Evolutionary conservation across 2,888 invertebrate species (phyloP), one percentile per base, ranked within the genome.

Genomic region (Pseudanteris insignis): DNA sequence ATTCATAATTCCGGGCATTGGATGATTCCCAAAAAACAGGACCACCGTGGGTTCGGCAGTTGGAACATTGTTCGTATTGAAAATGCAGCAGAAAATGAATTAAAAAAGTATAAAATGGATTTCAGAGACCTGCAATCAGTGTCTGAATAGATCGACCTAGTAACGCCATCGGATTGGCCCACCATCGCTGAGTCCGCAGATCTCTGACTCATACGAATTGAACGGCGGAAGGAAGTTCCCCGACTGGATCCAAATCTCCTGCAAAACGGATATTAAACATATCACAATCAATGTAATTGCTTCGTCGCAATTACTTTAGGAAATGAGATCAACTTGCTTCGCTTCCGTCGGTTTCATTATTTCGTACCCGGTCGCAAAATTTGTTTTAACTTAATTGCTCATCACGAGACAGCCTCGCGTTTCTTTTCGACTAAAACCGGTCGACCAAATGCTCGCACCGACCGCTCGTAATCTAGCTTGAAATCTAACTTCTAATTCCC

Each of bases 261-360:
- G 44, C 50, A 50, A 61, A 61, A 54, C 54, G 54, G 60, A 60
- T 53, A 60, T 60, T 63, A 57, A 53, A 48, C 51, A 51, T 53
- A 57, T 63, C 48, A 57, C 48, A 57, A 57, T 62, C 55, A 57
- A 53, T 58, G 47, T 63, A 53, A 63, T 63, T 57, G 57, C 62
- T 48, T 41, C 43, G 43, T 37, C 11, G 53, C 51, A 55, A 57
- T 51, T 47, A 57, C 51, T 62, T 34, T 33, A 11, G 46, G 43
- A 51, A 51, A 46, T 62, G 38, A 24, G 40, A 58, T 58, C 34
- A 58, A 51, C 50, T 48, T 26, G 57, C 32, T 37, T 33, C 38
- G n/a, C 32, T 51, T 44, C 24, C 13, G 15, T 46, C 32, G 11
- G 14, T 24, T 50, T 58, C 38, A 50, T 50, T 50, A 50, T 57